Evolutionary conservation across 2,113 vertebrate species (phyloP).

Genomic region (Syrrhaptes paradoxus): DNA sequence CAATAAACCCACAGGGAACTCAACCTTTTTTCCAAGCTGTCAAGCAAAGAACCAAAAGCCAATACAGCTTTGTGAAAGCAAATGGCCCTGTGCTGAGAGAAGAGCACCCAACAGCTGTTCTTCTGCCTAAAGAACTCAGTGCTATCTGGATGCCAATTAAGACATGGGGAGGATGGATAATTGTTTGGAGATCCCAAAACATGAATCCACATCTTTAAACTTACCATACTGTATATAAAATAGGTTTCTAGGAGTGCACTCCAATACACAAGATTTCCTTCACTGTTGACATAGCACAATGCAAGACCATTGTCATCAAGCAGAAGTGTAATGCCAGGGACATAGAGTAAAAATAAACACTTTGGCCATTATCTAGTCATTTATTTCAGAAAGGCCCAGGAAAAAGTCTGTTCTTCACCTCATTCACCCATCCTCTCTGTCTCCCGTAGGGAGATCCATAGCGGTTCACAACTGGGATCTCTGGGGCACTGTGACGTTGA

Average conservation of each 20-base stretch:
- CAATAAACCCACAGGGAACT: conserved; percentile 6
- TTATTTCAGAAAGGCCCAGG: neutral
- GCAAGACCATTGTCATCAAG: neutral
- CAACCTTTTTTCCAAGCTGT: conserved; percentile 13
- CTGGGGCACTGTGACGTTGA: neutral
- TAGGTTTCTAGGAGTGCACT: neutral
- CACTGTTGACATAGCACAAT: neutral
- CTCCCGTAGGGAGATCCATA: neutral
- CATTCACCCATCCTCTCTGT: neutral
- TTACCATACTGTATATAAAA: neutral
- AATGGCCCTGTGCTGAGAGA: neutral
- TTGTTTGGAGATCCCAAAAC: neutral
- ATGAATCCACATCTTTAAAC: neutral
- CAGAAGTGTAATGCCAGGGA: neutral
- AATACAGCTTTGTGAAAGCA: neutral
- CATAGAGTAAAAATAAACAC: neutral
- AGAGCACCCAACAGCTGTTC: neutral
- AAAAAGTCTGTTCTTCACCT: neutral
- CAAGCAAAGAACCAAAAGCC: neutral
- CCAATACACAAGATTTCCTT: neutral
- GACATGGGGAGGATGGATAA: neutral
- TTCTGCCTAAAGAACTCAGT: neutral
- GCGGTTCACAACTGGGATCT: neutral
- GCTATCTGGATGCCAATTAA: neutral
- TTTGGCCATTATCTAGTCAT: neutral